A percentile compares a stretch with the other conserved stretches of the same genome.
phyloP scores from a whole-genome alignment of 2,113 vertebrate genomes.

The Amia ocellicauda region DNA sequence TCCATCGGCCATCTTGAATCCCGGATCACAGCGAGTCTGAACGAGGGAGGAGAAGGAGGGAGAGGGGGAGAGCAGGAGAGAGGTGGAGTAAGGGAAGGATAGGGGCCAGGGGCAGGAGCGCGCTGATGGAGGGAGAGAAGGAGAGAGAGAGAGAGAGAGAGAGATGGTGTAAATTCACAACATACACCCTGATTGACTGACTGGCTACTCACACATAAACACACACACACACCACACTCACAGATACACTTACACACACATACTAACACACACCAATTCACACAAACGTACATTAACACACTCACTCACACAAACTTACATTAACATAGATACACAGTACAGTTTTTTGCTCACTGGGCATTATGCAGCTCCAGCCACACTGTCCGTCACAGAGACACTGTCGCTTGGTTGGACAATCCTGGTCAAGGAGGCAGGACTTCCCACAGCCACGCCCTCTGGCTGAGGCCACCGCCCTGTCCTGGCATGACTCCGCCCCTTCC shows the following conservation, averaged over 20 bases:
- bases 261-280: no score
- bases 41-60: slow-evolving; percentile 65
- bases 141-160: not conserved
- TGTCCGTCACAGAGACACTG: slow-evolving; percentile 72
- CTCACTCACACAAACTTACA: no score
- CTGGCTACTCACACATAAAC: slow-evolving; percentile 29
- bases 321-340: no score
- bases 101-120: slow-evolving; percentile 75
- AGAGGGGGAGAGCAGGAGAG: slow-evolving; percentile 58
- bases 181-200: not conserved
- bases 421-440: slow-evolving; percentile 57
- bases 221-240: not conserved
- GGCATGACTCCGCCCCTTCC: slow-evolving; percentile 48
- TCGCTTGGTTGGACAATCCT: slow-evolving; percentile 61
- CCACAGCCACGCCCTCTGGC: slow-evolving; percentile 59
- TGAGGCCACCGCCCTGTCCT: slow-evolving; percentile 57
- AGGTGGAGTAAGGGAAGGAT: slow-evolving; percentile 34
- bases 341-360: no score
- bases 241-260: no score
- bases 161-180: slow-evolving; percentile 5
- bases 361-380: slow-evolving; percentile 77
- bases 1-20: slow-evolving; percentile 58
- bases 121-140: slow-evolving; percentile 42
- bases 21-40: slow-evolving; percentile 62
- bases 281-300: no score